A percentile compares a stretch with the other conserved stretches of the same genome.
Evolutionary conservation across 2,888 invertebrate species (phyloP).

Genomic region (Drosophila rellima): DNA sequence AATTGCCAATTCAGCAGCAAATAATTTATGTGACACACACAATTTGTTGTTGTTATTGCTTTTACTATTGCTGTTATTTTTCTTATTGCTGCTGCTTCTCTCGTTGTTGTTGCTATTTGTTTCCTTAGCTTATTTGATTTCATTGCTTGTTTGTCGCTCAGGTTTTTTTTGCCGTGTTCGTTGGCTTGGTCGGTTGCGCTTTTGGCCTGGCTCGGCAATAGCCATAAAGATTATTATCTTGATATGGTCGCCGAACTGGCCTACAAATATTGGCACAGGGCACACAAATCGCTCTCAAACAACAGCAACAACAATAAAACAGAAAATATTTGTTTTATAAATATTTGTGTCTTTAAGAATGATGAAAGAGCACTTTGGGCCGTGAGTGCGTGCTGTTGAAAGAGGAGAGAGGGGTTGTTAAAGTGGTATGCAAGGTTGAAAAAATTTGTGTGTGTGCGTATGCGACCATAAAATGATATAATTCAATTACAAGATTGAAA

Average conservation of each 20-base stretch:
- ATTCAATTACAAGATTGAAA: slow-evolving; percentile 28
- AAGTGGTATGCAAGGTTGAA: slow-evolving; percentile 52
- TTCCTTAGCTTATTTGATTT: slow-evolving; percentile 64
- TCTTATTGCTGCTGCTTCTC: slow-evolving; percentile 21
- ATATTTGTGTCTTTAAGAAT: slow-evolving; percentile 61
- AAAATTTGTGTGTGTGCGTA: slow-evolving; percentile 27
- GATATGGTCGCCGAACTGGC: slow-evolving; percentile 55
- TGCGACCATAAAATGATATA: slow-evolving; percentile 43
- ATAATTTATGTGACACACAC: slow-evolving; percentile 70
- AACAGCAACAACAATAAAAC: slow-evolving; percentile 14
- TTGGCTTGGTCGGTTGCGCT: slow-evolving; percentile 33
- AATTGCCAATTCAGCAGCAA: slow-evolving; percentile 77
- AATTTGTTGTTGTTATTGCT: slow-evolving; percentile 56
- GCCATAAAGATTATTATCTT: slow-evolving; percentile 75
- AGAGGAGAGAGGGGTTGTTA: too few relatives aligned
- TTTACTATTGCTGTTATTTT: slow-evolving; percentile 24
- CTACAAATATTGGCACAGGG: slow-evolving; percentile 52
- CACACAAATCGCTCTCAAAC: slow-evolving; percentile 45
- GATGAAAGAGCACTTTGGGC: slow-evolving; percentile 38
- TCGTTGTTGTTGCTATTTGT: slow-evolving; percentile 33
- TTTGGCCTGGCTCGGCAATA: slow-evolving; percentile 55
- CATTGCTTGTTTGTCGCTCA: slow-evolving; percentile 74
- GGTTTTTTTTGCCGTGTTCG: slow-evolving; percentile 49
- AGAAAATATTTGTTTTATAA: slow-evolving; percentile 47
- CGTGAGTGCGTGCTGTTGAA: not conserved